Evolutionary conservation across 2,797 vertebrate species (phyloP).

Genomic region (Sebastes steindachneri): DNA sequence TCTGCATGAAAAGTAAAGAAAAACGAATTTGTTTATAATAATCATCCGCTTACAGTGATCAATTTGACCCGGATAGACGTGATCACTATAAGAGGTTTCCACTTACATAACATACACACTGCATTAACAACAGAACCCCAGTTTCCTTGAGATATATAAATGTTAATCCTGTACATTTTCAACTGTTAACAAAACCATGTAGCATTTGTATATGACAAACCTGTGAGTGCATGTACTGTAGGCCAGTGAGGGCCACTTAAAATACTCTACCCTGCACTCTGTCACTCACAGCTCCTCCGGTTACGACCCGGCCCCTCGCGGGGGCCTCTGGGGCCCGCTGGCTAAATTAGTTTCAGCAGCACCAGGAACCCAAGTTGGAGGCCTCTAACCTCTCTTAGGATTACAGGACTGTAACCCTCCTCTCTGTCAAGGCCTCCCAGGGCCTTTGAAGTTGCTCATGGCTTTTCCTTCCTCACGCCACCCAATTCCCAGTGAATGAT

Average conservation of each 20-base stretch:
- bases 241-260: not conserved
- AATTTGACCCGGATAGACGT: not conserved
- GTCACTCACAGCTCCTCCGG: conserved; percentile 77
- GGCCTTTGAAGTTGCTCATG: conserved; percentile 77
- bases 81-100: not conserved
- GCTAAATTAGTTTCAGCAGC: conserved; percentile 80
- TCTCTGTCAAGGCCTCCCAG: conserved; percentile 64
- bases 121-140: not conserved
- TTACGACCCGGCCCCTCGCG: conserved; percentile 65
- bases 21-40: not conserved
- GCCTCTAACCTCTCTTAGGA: conserved; percentile 70
- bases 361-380: conserved; percentile 58
- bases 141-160: not conserved
- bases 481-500: conserved; percentile 54
- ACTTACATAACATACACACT: not conserved
- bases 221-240: not conserved
- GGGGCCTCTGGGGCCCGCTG: conserved; percentile 53
- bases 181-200: not conserved
- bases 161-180: not conserved
- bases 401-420: conserved; percentile 71
- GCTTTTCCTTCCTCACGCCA: conserved; percentile 75
- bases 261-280: conserved; percentile 58
- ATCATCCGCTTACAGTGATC: not conserved
- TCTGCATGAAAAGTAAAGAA: not conserved
- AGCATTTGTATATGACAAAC: not conserved